Percentiles rank a stretch among this genome's conserved stretches.
These are phyloP conservation scores for Papilio polyxenes DNA, from an alignment of 1,140 invertebrate genomes.

Conservation along the genomic window DNA sequence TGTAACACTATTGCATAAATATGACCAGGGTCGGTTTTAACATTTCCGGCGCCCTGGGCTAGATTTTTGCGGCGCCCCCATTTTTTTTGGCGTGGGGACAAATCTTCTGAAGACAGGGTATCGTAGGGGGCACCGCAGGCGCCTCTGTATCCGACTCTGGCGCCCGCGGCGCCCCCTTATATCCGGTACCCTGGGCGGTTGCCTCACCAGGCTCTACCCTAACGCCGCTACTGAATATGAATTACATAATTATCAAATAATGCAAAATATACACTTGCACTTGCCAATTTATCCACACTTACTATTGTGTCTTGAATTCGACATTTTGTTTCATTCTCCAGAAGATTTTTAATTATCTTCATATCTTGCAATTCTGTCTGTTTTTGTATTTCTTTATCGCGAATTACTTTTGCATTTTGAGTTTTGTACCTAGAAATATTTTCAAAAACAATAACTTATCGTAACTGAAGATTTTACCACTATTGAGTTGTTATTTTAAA, in stretches of 20 bases:
- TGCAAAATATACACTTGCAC: too few relatives aligned
- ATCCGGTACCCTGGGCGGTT: too few relatives aligned
- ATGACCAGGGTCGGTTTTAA: too few relatives aligned
- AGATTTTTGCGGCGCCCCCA: too few relatives aligned
- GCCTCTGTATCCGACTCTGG: too few relatives aligned
- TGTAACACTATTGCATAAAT: too few relatives aligned
- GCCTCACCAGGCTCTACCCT: too few relatives aligned
- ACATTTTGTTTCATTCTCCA: conserved; percentile 37
- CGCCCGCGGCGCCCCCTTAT: too few relatives aligned
- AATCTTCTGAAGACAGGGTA: too few relatives aligned
- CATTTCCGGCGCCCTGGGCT: too few relatives aligned
- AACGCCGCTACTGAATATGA: neutral
- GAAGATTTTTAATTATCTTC: conserved; percentile 41
- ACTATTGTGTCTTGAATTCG: conserved; percentile 30
- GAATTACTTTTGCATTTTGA: conserved; percentile 1
- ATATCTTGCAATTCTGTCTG: conserved; percentile 33
- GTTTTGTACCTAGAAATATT: conserved; percentile 17
- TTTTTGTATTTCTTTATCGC: conserved; percentile 14
- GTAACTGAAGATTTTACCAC: neutral
- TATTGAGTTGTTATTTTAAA: conserved; percentile 19
- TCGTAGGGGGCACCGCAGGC: neutral
- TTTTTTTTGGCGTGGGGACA: too few relatives aligned
- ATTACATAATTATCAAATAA: neutral
- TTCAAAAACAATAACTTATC: neutral
- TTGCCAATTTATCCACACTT: conserved; percentile 4